These are phyloP conservation scores for Caenorhabditis japonica DNA, from an alignment of 2,888 invertebrate genomes.

Conservation along the genomic window DNA sequence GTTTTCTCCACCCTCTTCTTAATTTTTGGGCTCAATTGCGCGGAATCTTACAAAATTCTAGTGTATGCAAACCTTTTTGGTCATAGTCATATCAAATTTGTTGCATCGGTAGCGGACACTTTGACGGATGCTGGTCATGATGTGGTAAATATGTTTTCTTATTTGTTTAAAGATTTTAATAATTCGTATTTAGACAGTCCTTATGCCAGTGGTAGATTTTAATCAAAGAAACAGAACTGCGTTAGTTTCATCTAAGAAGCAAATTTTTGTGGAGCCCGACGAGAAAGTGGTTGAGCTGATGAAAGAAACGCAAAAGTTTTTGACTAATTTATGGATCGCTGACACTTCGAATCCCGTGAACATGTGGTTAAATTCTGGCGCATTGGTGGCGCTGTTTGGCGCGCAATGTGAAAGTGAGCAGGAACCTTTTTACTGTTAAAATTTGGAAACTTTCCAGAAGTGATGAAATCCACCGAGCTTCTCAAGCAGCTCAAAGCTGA, in stretches of 20 bases:
- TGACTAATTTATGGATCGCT: slow-evolving; percentile 25
- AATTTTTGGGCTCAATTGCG: background rate
- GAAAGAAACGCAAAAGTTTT: slow-evolving; percentile 2
- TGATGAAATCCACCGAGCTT: slow-evolving; percentile 20
- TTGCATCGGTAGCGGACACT: slow-evolving; percentile 43
- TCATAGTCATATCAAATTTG: slow-evolving; percentile 45
- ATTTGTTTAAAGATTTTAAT: background rate
- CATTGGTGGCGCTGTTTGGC: slow-evolving; percentile 9
- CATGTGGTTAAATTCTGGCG: slow-evolving; percentile 9
- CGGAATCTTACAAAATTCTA: slow-evolving; percentile 31
- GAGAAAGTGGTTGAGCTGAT: slow-evolving; percentile 7
- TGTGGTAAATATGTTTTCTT: slow-evolving; percentile 45
- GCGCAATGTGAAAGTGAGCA: slow-evolving; percentile 37
- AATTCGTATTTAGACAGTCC: slow-evolving; percentile 33
- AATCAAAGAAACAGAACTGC: slow-evolving; percentile 23
- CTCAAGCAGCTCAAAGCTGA: slow-evolving; percentile 25
- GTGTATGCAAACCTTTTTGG: slow-evolving; percentile 56
- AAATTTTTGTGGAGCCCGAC: slow-evolving; percentile 37
- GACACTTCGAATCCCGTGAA: slow-evolving; percentile 33
- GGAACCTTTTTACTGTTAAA: too few species aligned
- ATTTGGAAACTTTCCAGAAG: slow-evolving; percentile 41
- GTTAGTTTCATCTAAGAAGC: slow-evolving; percentile 13
- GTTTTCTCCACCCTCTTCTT: too few species aligned
- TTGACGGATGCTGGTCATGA: slow-evolving; percentile 54
- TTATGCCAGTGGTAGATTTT: slow-evolving; percentile 33